Base-by-base conservation (phyloP, 2,888 invertebrate genomes). In the Scaptomyza reducta region DNA sequence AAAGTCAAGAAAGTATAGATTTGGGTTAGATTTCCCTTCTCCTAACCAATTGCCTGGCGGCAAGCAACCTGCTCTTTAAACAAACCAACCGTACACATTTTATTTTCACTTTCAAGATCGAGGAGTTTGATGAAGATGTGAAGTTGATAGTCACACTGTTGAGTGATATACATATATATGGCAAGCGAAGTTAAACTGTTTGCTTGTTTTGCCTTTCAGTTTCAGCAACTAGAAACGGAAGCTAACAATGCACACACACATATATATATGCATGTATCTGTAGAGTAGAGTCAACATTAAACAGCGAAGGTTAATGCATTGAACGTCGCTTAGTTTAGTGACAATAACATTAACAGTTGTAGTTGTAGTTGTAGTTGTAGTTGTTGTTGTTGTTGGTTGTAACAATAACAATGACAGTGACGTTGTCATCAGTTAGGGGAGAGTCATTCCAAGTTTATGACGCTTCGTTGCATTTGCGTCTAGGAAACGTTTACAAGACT, bases 381-480 rank as follows among this genome's bases (percentile, higher is more conserved):
- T 44, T 35, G 13, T n/a, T n/a, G 38, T 38, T 14, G 14, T 40
- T 16, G 38, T 16, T 40, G 38, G 1, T 40, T 29, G 38, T 49
- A 10, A 33, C 13, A 16, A 49, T 40, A 45, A 55, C 55, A 50
- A 41, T 46, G 49, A 59, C 60, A 45, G 54, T 41, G 56, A 54
- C 51, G 44, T 66, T 56, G 71, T 71, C 71, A 76, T 60, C 44
- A 46, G 66, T 46, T 18, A 3, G 14, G 18, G 46, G 33, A 41
- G 27, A 44, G 55, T 45, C 75, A 70, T 22, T 14, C 50, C 44
- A 61, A 63, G 40, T 57, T 67, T 71, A 64, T 57, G 76, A 80
- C 88, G 84, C 88, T 78, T 81, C 74, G 84, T 57, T 84, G 84
- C 87, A 70, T 80, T 84, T 69, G 45, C 40, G 79, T 54, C 66